Evolutionary conservation across 1,140 invertebrate genomes (phyloP), one percentile per base, ranked within the genome.

Genomic region (Hyles vespertilio): DNA sequence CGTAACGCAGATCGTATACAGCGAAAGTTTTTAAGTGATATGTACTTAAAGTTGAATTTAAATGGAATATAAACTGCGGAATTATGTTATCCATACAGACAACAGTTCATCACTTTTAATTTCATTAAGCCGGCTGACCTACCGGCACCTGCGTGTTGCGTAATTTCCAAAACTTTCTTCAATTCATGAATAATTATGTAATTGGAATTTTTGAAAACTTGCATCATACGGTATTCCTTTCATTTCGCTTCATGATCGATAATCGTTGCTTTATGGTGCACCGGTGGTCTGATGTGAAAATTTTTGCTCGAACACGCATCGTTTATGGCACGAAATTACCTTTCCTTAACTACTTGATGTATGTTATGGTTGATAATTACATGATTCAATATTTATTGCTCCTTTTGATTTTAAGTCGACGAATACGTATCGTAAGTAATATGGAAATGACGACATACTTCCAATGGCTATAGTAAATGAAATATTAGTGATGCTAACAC

Each of bases 11-110:
- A 59, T 33, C 53, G 59, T 64, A 61, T 59, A 61, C 11, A 67
- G 78, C 76, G 80, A 83, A 83, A 83, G 78, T 78, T 40, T 40
- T 40, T 61, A 63, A 58, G 47, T 55, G 46, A 67, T 53, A 56
- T 58, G 58, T 66, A 67, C 65, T 58, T 58, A 50, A 57, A 58
- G 51, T 10, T 34, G 52, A 36, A 47, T 48, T 22, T 32, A 59
- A 52, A 52, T 62, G 69, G 80, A 68, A 81, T 82, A 59, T 77
- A 78, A 83, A 83, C 67, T 61, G 73, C 60, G 11, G 56, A 67
- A 79, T 83, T 83, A 81, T 51, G 50, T 51, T 51, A 51, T 51
- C 33, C 34, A 51, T 51, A 34, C 50, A 9, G 57, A 44, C 56
- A 58, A 50, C 51, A 49, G 3, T 11, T 45, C 43, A 59, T 51